Evolutionary conservation across 2,888 invertebrate genomes (phyloP).

Genomic region (Cataglyphis cursor): DNA sequence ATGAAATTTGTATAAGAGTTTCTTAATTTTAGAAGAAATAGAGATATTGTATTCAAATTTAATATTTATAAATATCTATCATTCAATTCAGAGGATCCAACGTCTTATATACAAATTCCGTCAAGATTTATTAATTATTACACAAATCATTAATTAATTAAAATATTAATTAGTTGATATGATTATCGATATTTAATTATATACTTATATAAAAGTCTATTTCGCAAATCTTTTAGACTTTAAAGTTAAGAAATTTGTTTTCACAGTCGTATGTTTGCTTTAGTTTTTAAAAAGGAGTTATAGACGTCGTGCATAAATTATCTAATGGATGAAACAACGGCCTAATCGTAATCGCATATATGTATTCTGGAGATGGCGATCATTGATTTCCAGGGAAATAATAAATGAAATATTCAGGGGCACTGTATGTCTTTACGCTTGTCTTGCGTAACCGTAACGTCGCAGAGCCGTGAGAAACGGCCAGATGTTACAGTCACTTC

Average conservation of each 20-base stretch:
- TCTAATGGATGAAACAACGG: conserved; percentile 11
- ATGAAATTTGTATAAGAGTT: neutral
- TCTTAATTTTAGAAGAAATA: neutral
- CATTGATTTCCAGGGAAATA: conserved; percentile 75
- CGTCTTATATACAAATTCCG: neutral
- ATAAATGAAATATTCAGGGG: conserved; percentile 76
- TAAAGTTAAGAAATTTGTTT: neutral
- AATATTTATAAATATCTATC: neutral
- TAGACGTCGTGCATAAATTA: conserved; percentile 6
- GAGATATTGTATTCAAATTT: neutral
- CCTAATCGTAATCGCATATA: conserved; percentile 5
- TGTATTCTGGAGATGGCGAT: conserved; percentile 58
- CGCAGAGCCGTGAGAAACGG: conserved; percentile 72
- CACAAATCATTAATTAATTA: neutral
- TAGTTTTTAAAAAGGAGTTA: neutral
- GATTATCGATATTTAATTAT: neutral
- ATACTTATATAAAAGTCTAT: neutral
- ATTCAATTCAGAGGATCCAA: neutral
- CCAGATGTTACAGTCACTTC: conserved; percentile 72
- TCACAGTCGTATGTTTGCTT: neutral
- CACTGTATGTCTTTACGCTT: conserved; percentile 67
- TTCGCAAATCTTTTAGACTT: neutral
- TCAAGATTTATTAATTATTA: neutral
- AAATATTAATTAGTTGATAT: neutral
- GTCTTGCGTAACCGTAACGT: conserved; percentile 70